phyloP scores from a whole-genome alignment of 2,888 invertebrate species.

The Mechanitis messenoides region DNA sequence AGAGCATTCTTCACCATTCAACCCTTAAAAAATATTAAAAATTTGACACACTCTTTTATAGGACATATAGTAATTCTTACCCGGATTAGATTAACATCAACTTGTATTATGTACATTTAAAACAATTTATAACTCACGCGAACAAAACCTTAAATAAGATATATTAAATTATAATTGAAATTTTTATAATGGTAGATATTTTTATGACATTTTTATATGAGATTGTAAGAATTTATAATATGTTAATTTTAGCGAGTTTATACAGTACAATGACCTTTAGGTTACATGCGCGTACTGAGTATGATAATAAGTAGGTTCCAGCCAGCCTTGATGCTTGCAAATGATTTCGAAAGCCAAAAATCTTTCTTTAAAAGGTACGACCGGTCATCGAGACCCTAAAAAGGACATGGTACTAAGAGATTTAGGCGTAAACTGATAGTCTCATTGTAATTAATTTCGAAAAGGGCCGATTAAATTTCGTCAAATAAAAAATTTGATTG shows the following conservation, averaged over 20 bases:
- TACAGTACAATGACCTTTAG: constrained; percentile 14
- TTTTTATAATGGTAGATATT: no score
- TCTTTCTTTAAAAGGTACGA: constrained; percentile 52
- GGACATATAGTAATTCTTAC: no score
- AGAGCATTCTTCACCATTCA: no score
- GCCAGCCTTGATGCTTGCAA: constrained; percentile 38
- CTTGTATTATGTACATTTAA: no score
- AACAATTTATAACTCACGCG: no score
- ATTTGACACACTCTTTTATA: no score
- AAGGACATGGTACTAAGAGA: constrained; percentile 53
- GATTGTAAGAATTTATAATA: no score
- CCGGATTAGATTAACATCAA: no score
- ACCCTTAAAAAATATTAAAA: no score
- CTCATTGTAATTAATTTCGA: constrained; percentile 59
- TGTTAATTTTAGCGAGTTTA: not conserved
- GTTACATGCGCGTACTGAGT: constrained; percentile 6
- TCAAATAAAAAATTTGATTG: not conserved
- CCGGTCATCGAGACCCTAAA: constrained; percentile 52
- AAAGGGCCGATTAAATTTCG: constrained; percentile 32
- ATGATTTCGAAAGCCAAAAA: constrained; percentile 69
- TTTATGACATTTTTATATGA: no score
- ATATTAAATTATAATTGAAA: no score
- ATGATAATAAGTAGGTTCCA: constrained; percentile 25
- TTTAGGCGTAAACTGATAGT: constrained; percentile 60
- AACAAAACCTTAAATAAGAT: no score